Base-by-base conservation (phyloP, 2,888 invertebrate species). In the Buathra laborator region DNA sequence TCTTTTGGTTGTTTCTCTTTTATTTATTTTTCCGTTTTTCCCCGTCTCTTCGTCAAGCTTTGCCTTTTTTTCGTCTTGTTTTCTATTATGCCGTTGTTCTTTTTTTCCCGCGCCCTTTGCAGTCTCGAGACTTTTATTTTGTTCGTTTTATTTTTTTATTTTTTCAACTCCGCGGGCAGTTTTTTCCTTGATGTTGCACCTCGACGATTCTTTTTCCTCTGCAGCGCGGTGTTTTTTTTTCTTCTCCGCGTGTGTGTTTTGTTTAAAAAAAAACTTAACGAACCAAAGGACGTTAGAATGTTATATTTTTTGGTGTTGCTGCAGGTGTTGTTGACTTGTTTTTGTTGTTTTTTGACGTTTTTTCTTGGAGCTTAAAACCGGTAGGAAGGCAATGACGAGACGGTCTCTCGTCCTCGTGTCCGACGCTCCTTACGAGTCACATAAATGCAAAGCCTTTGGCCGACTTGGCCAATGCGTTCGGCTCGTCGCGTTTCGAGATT, bases 371-470 rank as follows among this genome's bases (percentile, higher is more conserved):
- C 79, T 82, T 82, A 44, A 82, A 82, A 67, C 81, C 64, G n/a
- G 79, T 76, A 71, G 79, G 85, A 85, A 82, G 82, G 68, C 81
- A 85, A 19, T 81, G 81, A 78, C 78, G 81, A 66, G 84, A 88
- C 84, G 88, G 87, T 86, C 87, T 89, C 89, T 86, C 83, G 81
- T 86, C 81, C 85, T 66, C 37, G 59, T 64, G 67, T 75, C 84
- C 88, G 81, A 66, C 71, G 64, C 71, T 62, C 81, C 82, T 86
- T 86, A 81, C 87, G 81, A 86, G 86, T 87, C 88, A 86, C 90
- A 91, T 90, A 90, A 89, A 91, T 87, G 84, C 84, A 56, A 43
- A 71, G 56, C 24, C 78, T 56, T 71, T 71, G 82, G 85, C 81
- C 81, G 46, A 51, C 48, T 70, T 78, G 71, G 85, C 85, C 85